Conservation (phyloP, 2,888 invertebrate species). For the Agrotis exclamationis region DNA sequence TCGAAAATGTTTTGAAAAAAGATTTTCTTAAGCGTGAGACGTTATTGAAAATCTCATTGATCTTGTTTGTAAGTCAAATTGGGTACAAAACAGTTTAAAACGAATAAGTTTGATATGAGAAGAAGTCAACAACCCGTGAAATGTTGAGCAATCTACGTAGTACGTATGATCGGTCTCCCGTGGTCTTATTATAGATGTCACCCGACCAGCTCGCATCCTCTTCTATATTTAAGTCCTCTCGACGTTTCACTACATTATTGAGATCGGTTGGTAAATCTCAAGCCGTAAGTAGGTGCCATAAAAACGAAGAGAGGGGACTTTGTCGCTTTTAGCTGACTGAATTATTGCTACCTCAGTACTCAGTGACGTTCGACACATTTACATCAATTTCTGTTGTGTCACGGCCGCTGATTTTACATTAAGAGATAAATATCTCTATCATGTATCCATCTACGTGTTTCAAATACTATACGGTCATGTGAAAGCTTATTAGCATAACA, state of each 20-base stretch:
- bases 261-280: constrained; percentile 74
- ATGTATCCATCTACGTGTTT: constrained; percentile 50
- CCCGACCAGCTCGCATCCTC: constrained; percentile 89
- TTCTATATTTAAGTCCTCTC: constrained; percentile 88
- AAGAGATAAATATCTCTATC: constrained; percentile 50
- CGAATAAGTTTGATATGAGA: constrained; percentile 49
- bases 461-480: constrained; percentile 53
- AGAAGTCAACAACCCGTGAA: constrained; percentile 88
- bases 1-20: background rate
- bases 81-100: constrained; percentile 7
- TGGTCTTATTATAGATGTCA: constrained; percentile 91
- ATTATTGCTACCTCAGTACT: constrained; percentile 40
- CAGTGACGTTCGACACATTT: constrained; percentile 48
- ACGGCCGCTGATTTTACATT: constrained; percentile 50
- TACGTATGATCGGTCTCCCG: constrained; percentile 87
- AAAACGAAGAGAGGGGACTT: constrained; percentile 50
- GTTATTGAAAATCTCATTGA: constrained; percentile 4
- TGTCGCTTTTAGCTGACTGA: constrained; percentile 55
- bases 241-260: constrained; percentile 78
- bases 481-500: constrained; percentile 63
- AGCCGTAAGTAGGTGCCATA: constrained; percentile 67
- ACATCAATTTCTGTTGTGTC: constrained; percentile 54
- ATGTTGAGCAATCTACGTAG: constrained; percentile 86
- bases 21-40: background rate
- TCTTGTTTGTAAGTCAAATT: constrained; percentile 7